These are phyloP conservation scores for Microcebus jonahi DNA, from an alignment of 2,113 vertebrate genomes.

Conservation along the genomic window DNA sequence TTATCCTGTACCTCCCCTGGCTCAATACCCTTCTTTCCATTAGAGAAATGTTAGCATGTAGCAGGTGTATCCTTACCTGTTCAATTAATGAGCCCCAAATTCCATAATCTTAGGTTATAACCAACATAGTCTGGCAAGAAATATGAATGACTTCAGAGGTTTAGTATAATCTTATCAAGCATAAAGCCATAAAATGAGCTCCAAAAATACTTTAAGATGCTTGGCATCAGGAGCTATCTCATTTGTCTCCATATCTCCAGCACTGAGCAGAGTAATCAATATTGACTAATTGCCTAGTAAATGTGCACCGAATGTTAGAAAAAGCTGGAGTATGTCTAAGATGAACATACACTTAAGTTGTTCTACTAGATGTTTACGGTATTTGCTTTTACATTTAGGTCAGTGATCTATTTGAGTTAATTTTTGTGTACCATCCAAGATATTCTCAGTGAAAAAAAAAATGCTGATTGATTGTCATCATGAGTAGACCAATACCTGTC, in stretches of 20 bases:
- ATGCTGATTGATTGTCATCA: background rate
- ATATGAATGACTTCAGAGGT: background rate
- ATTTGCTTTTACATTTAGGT: slow-evolving; percentile 21
- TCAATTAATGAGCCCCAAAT: background rate
- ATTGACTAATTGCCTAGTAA: slow-evolving; percentile 51
- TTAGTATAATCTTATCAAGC: slow-evolving; percentile 15
- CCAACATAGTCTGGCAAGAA: background rate
- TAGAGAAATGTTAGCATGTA: background rate
- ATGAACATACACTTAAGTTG: slow-evolving; percentile 2
- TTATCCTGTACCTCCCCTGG: background rate
- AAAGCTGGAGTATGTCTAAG: slow-evolving; percentile 12
- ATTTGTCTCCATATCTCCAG: background rate
- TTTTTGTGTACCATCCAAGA: slow-evolving; percentile 33
- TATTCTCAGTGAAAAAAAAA: slow-evolving; percentile 13
- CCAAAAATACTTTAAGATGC: background rate
- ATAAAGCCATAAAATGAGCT: background rate
- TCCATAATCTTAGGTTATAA: background rate
- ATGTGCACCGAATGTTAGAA: slow-evolving; percentile 44
- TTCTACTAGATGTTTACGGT: background rate
- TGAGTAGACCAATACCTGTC: background rate
- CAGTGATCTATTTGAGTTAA: slow-evolving; percentile 22
- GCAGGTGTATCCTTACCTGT: background rate
- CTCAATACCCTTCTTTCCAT: background rate
- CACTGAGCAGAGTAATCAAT: background rate
- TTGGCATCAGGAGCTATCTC: background rate